phyloP scores from a whole-genome alignment of 2,113 vertebrate species.

The Saccopteryx bilineata region DNA sequence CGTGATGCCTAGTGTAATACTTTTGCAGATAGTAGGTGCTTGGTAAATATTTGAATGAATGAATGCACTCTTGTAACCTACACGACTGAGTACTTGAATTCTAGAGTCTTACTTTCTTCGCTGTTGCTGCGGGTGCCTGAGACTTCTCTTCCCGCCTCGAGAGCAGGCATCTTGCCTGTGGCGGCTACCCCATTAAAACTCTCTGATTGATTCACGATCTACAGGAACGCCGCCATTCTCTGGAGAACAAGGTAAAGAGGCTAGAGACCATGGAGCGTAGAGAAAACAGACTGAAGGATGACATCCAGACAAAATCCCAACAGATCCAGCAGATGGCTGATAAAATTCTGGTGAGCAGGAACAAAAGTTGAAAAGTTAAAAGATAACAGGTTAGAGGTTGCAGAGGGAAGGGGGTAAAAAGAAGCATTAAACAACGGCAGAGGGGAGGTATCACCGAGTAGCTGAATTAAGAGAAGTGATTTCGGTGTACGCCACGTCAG shows the following conservation, averaged over 20 bases:
- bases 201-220: slow-evolving; percentile 83
- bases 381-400: slow-evolving; percentile 79
- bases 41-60: slow-evolving; percentile 86
- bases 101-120: slow-evolving; percentile 16
- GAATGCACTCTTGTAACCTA: slow-evolving; percentile 80
- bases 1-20: slow-evolving; percentile 49
- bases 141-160: slow-evolving; percentile 32
- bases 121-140: slow-evolving; percentile 45
- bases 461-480: slow-evolving; percentile 24
- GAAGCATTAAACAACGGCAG: not conserved
- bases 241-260: slow-evolving; percentile 99
- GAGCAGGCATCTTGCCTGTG: slow-evolving; percentile 55
- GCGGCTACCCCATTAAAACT: slow-evolving; percentile 80
- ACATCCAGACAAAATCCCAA: slow-evolving; percentile 98
- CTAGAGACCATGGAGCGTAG: slow-evolving; percentile 98
- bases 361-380: slow-evolving; percentile 80
- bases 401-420: slow-evolving; percentile 79
- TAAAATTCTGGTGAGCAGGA: slow-evolving; percentile 97
- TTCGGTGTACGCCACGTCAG: not conserved
- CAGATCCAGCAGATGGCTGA: slow-evolving; percentile 99
- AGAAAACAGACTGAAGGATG: slow-evolving; percentile 98
- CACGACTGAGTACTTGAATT: slow-evolving; percentile 43
- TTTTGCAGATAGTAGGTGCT: slow-evolving; percentile 82
- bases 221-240: slow-evolving; percentile 97
- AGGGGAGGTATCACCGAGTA: slow-evolving; percentile 1